These are phyloP conservation scores for Chiloscyllium plagiosum DNA, from an alignment of 2,113 vertebrate species.

Conservation along the genomic window DNA sequence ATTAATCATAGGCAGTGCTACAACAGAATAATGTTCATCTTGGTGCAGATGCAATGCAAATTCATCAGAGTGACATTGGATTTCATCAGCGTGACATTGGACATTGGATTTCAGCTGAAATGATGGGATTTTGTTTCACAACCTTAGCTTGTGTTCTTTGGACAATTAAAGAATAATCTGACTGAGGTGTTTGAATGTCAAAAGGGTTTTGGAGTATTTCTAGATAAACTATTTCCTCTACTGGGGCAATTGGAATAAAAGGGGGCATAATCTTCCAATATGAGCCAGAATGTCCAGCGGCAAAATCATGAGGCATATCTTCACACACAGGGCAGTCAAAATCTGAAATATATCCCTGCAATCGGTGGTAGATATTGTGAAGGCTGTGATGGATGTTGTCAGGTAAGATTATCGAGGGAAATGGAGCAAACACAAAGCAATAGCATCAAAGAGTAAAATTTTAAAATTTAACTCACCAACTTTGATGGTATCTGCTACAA, in stretches of 20 bases:
- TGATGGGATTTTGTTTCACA: not conserved
- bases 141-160: not conserved
- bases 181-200: too few species aligned
- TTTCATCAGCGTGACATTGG: not conserved
- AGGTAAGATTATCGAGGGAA: not conserved
- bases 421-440: not conserved
- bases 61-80: not conserved
- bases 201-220: too few species aligned
- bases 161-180: too few species aligned
- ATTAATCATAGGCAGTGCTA: not conserved
- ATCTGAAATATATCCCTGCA: not conserved
- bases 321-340: not conserved
- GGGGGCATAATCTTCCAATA: too few species aligned
- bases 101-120: not conserved
- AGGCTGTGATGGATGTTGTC: not conserved
- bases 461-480: not conserved
- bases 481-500: not conserved
- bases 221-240: too few species aligned
- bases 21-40: too few species aligned
- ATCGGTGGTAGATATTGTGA: not conserved
- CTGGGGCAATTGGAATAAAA: too few species aligned
- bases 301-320: not conserved
- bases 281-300: too few species aligned
- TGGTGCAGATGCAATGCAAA: not conserved
- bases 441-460: not conserved